Evolutionary conservation across 1,140 invertebrate species (phyloP), one percentile per base, ranked within the genome.

Genomic region (Hycleus cichorii): DNA sequence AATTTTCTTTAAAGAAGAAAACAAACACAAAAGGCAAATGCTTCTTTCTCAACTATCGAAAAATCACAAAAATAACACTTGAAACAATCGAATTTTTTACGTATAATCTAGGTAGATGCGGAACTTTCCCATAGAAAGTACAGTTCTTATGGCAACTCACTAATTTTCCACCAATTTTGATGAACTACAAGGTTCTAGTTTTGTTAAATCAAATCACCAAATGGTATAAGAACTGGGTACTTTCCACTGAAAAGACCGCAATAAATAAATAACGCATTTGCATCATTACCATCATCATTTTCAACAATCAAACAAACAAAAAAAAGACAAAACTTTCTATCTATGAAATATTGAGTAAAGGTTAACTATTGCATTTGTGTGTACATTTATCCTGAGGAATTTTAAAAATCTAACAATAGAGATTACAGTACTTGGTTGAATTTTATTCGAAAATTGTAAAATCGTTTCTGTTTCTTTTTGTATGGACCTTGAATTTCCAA

Each of bases 311-410:
- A 32, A 32, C 32, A 32, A 32, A 62, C 55, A 5, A 32, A 32
- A 62, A 61, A 63, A 60, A 60, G 18, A 18, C 18, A 49, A 56
- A 60, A 56, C 58, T 59, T 32, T 32, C 32, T 32, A 32, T 59
- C 60, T 66, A 64, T 60, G 58, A 64, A 62, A 39, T 60, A 58
- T 66, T 64, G 59, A 68, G 59, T 67, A 61, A 64, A 69, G 63
- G 63, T 63, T 63, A 71, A 65, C 69, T 71, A 71, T 71, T 71
- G 69, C 69, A 64, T 70, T 69, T 71, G 66, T 69, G 68, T 68
- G 69, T 69, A 71, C 69, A 71, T 66, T 68, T 61, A 67, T 69
- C 69, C 69, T 71, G 69, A 71, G 69, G 69, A 69, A 65, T 63
- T 68, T 64, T 66, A 66, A 60, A 58, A 62, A 64, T 64, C 64